Evolutionary conservation across 2,797 vertebrate species (phyloP).

Genomic region (Hybognathus amarus): DNA sequence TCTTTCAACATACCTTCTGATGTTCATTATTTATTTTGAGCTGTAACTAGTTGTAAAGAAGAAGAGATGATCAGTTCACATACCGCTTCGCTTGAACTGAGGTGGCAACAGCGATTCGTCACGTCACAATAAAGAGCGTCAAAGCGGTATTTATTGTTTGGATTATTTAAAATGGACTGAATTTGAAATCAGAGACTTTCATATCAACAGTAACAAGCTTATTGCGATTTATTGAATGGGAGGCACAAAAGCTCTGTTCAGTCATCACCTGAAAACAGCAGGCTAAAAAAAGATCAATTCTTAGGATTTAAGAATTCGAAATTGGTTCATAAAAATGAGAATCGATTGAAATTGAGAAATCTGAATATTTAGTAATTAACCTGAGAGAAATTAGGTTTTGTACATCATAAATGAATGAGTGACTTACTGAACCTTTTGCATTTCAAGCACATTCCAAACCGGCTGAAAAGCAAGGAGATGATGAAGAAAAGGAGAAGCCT

Average conservation of each 20-base stretch:
- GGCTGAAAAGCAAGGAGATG: constrained; percentile 72
- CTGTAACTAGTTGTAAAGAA: neutral
- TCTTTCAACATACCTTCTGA: neutral
- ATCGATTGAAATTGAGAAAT: neutral
- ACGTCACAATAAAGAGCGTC: neutral
- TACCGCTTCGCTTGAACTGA: neutral
- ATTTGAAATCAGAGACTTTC: neutral
- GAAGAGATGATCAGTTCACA: neutral
- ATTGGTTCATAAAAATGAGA: neutral
- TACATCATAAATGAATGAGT: neutral
- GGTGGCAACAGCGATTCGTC: neutral
- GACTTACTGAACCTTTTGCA: constrained; percentile 23
- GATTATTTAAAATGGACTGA: neutral
- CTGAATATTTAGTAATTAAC: neutral
- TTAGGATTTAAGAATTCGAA: neutral
- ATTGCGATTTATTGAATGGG: neutral
- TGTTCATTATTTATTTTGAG: neutral
- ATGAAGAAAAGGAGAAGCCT: constrained; percentile 80
- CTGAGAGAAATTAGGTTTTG: neutral
- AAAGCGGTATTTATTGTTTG: neutral
- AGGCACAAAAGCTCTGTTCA: neutral
- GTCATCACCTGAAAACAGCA: neutral
- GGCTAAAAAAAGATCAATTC: too few relatives aligned
- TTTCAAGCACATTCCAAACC: constrained; percentile 69
- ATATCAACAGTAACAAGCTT: neutral